phyloP scores from a whole-genome alignment of 2,888 invertebrate genomes.

The Cynaeus angustus region DNA sequence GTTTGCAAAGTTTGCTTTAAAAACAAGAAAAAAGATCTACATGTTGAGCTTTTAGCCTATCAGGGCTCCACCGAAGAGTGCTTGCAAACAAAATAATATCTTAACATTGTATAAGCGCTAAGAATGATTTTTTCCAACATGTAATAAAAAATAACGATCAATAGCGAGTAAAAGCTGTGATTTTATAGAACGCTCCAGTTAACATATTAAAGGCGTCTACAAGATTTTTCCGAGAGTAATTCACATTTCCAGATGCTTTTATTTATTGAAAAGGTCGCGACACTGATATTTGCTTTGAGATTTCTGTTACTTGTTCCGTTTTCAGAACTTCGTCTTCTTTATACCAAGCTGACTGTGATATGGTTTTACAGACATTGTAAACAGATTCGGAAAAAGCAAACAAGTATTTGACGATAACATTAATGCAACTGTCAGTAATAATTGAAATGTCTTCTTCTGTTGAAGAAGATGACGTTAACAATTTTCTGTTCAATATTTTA shows the following conservation, averaged over 20 bases:
- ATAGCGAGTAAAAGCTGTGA: too few relatives aligned
- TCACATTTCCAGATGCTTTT: neutral
- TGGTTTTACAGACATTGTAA: slow-evolving; percentile 1
- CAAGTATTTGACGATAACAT: neutral
- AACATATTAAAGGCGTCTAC: too few relatives aligned
- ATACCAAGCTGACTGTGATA: neutral
- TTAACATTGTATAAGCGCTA: too few relatives aligned
- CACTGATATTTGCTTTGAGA: slow-evolving; percentile 1
- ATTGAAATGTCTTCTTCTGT: neutral
- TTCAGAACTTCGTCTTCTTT: slow-evolving; percentile 1
- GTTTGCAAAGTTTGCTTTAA: neutral
- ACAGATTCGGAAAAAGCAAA: neutral
- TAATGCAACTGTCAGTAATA: neutral
- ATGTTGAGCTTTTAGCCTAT: neutral
- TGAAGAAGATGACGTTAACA: neutral
- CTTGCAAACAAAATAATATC: too few relatives aligned
- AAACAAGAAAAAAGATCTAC: neutral
- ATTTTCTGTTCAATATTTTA: too few relatives aligned
- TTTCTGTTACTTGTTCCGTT: neutral
- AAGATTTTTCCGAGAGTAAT: neutral
- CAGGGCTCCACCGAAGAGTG: neutral
- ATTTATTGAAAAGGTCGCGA: slow-evolving; percentile 1
- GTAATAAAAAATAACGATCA: too few relatives aligned
- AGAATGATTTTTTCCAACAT: too few relatives aligned
- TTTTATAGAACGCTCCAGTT: too few relatives aligned